phyloP scores from a whole-genome alignment of 1,140 invertebrate species.

The Homarus americanus region DNA sequence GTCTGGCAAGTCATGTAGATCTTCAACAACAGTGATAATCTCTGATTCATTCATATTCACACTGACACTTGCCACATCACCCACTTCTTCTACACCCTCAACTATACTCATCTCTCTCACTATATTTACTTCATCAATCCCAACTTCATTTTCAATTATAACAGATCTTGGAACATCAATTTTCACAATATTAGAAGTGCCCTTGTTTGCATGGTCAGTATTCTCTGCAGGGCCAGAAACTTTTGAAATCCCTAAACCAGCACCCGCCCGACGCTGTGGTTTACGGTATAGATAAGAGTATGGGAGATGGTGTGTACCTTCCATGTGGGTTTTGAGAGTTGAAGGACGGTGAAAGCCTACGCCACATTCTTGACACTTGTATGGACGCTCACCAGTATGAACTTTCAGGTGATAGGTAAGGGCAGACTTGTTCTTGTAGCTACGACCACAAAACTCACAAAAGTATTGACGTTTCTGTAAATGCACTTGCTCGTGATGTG shows the following conservation, averaged over 20 bases:
- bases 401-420: slow-evolving; percentile 76
- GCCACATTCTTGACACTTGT: slow-evolving; percentile 73
- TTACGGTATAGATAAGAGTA: slow-evolving; percentile 56
- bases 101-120: slow-evolving; percentile 19
- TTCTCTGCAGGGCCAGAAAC: background rate
- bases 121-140: slow-evolving; percentile 31
- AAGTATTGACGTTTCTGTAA: slow-evolving; percentile 80
- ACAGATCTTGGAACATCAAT: slow-evolving; percentile 34
- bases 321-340: slow-evolving; percentile 57
- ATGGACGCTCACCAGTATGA: slow-evolving; percentile 75
- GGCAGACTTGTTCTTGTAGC: slow-evolving; percentile 78
- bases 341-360: slow-evolving; percentile 61
- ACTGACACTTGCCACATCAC: background rate
- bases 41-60: slow-evolving; percentile 34
- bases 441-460: slow-evolving; percentile 80
- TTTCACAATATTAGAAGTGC: slow-evolving; percentile 13
- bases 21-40: slow-evolving; percentile 46
- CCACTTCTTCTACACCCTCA: slow-evolving; percentile 25
- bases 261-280: slow-evolving; percentile 44
- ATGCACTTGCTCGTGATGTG: slow-evolving; percentile 56
- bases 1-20: slow-evolving; percentile 4
- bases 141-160: slow-evolving; percentile 28
- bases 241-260: background rate
- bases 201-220: background rate
- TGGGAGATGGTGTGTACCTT: slow-evolving; percentile 46